Conservation (phyloP, 2,888 invertebrate species). For the Drosophila longiperda region DNA sequence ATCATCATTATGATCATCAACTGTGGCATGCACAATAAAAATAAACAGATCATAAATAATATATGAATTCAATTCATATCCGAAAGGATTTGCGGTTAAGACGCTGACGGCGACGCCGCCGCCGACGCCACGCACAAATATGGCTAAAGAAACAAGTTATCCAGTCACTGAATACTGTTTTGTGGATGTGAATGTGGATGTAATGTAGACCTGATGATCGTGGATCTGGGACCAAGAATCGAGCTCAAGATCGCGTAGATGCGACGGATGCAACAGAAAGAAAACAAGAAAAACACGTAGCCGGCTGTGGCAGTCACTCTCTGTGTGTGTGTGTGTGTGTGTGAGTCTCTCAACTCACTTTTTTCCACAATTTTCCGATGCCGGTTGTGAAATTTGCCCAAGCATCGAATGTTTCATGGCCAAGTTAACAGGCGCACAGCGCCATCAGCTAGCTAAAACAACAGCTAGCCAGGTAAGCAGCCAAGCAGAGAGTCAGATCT, state of each 20-base stretch:
- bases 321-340: not conserved
- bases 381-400: conserved; percentile 73
- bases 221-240: conserved; percentile 38
- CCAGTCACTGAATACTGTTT: conserved; percentile 23
- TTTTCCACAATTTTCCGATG: conserved; percentile 73
- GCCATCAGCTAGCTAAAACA: conserved; percentile 24
- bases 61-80: conserved; percentile 81
- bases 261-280: conserved; percentile 61
- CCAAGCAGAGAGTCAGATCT: conserved; percentile 28
- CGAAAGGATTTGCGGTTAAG: conserved; percentile 79
- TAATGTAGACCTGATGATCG: not conserved
- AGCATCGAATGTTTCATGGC: conserved; percentile 78
- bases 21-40: conserved; percentile 77
- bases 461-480: conserved; percentile 17
- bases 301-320: conserved; percentile 7
- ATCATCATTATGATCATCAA: conserved; percentile 54
- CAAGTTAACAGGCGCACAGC: conserved; percentile 80
- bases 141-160: conserved; percentile 65
- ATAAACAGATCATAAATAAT: conserved; percentile 80
- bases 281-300: conserved; percentile 80
- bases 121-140: conserved; percentile 70
- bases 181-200: not conserved
- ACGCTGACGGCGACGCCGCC: conserved; percentile 49
- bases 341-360: conserved; percentile 69
- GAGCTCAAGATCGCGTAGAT: conserved; percentile 69